Evolutionary conservation across 1,140 invertebrate genomes (phyloP).

Genomic region (Alviniconcha marisindica): DNA sequence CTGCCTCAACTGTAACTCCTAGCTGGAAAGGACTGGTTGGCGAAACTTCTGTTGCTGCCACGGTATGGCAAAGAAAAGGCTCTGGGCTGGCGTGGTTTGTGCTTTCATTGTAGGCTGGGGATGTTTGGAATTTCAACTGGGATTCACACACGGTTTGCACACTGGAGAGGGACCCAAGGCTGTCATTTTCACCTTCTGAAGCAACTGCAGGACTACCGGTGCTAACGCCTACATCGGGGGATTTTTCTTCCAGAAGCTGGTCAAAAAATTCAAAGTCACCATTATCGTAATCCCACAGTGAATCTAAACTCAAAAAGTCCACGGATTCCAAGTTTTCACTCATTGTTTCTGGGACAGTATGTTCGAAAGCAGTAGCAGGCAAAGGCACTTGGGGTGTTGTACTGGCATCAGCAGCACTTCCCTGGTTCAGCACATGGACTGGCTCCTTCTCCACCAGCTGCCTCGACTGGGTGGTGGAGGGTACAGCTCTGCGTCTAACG

Average conservation of each 20-base stretch:
- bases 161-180: background rate
- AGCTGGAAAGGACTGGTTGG: background rate
- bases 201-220: background rate
- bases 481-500: no score
- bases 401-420: background rate
- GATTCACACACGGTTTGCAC: background rate
- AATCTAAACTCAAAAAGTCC: background rate
- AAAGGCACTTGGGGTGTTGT: background rate
- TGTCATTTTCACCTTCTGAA: no score
- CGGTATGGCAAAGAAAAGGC: background rate
- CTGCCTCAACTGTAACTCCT: background rate
- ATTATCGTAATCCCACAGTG: background rate
- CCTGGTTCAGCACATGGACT: background rate
- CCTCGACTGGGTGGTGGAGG: background rate
- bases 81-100: background rate
- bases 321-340: no score
- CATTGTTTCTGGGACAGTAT: background rate
- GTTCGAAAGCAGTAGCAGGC: background rate
- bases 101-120: background rate
- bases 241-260: conserved; percentile 1
- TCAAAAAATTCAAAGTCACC: conserved; percentile 10
- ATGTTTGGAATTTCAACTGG: background rate
- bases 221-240: background rate
- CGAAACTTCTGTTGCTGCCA: background rate
- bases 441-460: background rate